Percentiles rank a stretch among this genome's conserved stretches.
These are phyloP conservation scores for Chaunax sp. DNA, from an alignment of 2,797 vertebrate genomes.

Conservation along the genomic window DNA sequence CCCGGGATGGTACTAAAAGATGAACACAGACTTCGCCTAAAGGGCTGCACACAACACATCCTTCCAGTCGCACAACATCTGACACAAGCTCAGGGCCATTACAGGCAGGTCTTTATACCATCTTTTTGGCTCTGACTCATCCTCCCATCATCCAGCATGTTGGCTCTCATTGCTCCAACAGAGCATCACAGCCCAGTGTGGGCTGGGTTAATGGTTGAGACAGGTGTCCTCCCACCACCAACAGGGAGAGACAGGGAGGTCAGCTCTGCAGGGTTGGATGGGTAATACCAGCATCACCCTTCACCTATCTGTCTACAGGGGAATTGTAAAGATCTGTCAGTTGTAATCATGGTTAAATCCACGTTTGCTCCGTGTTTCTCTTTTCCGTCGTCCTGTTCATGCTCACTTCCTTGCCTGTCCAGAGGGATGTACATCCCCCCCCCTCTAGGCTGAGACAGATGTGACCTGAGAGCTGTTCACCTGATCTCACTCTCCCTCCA, in stretches of 20 bases:
- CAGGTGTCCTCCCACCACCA: slow-evolving; percentile 63
- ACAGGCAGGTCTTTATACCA: slow-evolving; percentile 13
- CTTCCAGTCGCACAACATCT: slow-evolving; percentile 48
- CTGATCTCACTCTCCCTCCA: slow-evolving; percentile 43
- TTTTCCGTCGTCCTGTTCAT: slow-evolving; percentile 9
- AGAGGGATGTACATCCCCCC: slow-evolving; percentile 49
- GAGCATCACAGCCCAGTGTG: slow-evolving; percentile 43
- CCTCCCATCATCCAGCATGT: slow-evolving; percentile 40
- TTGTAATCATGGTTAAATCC: slow-evolving; percentile 24
- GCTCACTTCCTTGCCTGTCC: slow-evolving; percentile 47
- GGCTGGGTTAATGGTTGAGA: slow-evolving; percentile 67
- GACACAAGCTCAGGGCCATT: slow-evolving; percentile 36
- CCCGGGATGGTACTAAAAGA: slow-evolving; percentile 30
- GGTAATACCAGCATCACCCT: slow-evolving; percentile 31
- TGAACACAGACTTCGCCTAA: slow-evolving; percentile 44
- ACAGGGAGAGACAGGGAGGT: slow-evolving; percentile 52
- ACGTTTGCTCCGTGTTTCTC: slow-evolving; percentile 2
- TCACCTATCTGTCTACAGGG: slow-evolving; percentile 35
- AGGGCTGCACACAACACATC: slow-evolving; percentile 32
- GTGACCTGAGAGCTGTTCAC: slow-evolving; percentile 70
- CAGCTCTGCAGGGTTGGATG: slow-evolving; percentile 38
- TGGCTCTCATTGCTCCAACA: slow-evolving; percentile 32
- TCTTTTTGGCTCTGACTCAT: slow-evolving; percentile 68
- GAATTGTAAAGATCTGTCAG: slow-evolving; percentile 40
- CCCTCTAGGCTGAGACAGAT: slow-evolving; percentile 46